Evolutionary conservation across 2,888 invertebrate species (phyloP).

Genomic region (Gnatocerus cornutus): DNA sequence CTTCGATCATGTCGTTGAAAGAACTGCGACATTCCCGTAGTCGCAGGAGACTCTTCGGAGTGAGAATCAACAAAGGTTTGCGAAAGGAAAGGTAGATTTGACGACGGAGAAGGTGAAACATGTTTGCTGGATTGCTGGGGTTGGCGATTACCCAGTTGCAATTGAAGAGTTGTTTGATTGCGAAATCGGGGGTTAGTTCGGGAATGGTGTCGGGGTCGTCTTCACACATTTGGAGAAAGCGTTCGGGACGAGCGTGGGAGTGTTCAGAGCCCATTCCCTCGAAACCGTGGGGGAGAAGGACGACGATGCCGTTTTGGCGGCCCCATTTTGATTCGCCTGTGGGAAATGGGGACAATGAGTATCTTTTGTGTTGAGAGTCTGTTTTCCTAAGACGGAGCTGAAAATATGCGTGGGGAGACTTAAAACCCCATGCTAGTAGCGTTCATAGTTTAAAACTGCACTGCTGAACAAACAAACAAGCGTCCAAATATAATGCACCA

Average conservation of each 20-base stretch:
- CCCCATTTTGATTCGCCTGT: conserved; percentile 86
- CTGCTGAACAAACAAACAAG: no score
- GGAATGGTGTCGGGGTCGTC: conserved; percentile 97
- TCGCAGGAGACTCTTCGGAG: conserved; percentile 95
- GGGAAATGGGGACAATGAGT: no score
- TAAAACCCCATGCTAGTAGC: no score
- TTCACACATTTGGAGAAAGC: conserved; percentile 94
- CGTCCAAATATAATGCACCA: no score
- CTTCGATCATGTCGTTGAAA: conserved; percentile 92
- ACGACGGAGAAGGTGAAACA: conserved; percentile 95
- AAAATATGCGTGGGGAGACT: no score
- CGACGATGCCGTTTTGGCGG: conserved; percentile 84
- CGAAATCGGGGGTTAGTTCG: conserved; percentile 85
- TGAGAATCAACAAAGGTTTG: conserved; percentile 96
- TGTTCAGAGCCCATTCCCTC: conserved; percentile 92
- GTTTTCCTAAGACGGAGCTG: no score
- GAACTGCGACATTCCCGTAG: conserved; percentile 95
- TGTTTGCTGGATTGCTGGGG: conserved; percentile 95
- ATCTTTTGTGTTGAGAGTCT: no score
- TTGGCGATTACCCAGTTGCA: conserved; percentile 98
- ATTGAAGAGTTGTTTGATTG: conserved; percentile 94
- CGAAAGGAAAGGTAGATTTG: conserved; percentile 97
- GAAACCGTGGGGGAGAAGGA: conserved; percentile 88
- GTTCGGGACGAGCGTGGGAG: conserved; percentile 90
- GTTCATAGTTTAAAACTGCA: no score